Conservation (phyloP, 2,113 vertebrate genomes). For the Clupea harengus region DNA sequence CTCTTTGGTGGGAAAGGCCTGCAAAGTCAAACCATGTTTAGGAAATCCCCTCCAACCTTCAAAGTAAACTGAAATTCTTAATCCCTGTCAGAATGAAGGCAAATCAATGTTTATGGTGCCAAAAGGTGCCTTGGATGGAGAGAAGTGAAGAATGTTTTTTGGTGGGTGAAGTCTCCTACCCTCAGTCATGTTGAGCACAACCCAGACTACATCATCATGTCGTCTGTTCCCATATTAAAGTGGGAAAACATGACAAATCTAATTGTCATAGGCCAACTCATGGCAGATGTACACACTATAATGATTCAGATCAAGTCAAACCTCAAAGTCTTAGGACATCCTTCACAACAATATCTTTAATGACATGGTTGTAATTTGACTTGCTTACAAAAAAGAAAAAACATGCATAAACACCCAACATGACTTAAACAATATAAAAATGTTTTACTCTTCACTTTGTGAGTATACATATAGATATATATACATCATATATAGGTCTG, state of each 20-base stretch:
- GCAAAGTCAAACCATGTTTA: constrained; percentile 53
- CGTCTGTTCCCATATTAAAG: neutral
- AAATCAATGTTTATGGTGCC: constrained; percentile 49
- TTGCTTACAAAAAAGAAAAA: neutral
- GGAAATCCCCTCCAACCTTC: constrained; percentile 51
- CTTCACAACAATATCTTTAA: neutral
- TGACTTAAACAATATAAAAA: no score
- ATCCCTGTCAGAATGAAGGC: constrained; percentile 50
- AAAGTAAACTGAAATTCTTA: constrained; percentile 57
- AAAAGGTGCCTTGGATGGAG: constrained; percentile 43
- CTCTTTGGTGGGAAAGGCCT: constrained; percentile 42
- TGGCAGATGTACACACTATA: neutral
- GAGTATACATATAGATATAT: no score
- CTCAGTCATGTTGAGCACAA: neutral
- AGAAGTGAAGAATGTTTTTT: constrained; percentile 10
- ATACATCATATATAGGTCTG: no score
- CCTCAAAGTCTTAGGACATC: neutral
- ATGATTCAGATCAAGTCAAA: neutral
- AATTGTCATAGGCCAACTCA: neutral
- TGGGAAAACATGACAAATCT: neutral
- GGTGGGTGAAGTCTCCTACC: neutral
- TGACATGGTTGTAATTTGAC: neutral
- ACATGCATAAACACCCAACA: no score
- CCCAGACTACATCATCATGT: neutral
- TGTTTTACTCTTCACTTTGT: no score